Evolutionary conservation across 2,888 invertebrate genomes (phyloP), one percentile per base, ranked within the genome.

Genomic region (Romanomermis culicivorax): DNA sequence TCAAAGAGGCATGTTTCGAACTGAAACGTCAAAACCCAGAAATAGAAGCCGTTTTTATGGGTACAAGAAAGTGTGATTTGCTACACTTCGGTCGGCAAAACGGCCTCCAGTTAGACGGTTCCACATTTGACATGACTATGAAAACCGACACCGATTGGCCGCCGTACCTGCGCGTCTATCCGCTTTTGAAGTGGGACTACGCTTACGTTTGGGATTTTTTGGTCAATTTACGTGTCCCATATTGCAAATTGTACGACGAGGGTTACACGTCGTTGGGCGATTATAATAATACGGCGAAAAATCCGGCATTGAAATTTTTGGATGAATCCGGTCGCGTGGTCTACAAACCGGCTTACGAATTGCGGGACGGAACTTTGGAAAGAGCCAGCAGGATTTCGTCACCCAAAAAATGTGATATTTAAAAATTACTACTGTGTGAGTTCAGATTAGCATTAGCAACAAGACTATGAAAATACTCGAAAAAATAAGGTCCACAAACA

Each of bases 191-290:
- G 63, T 95, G 93, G 93, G 77, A 77, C 11, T 93, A 88, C 69
- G 77, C 78, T 27, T 82, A 91, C 65, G 79, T 97, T 57, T 97
- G 97, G 97, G 76, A 78, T 55, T 89, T 88, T 66, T 76, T 95
- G 2, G 71, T 83, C 25, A 74, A 77, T 47, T 76, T 82, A 53
- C 75, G 79, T 57, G 79, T 95, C 55, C 84, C 88, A 25, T 97
- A 93, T 68, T 97, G 95, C 69, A 74, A 76, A 36, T 75, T 97
- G 0, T 97, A 97, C 69, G 83, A 93, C 68, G 71, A 76, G 67
- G 95, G 95, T 74, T 85, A 74, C 73, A 88, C 89, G 0, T 91
- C 89, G 29, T 75, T 91, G 62, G 91, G 88, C 52, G 81, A 81
- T 67, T 76, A 77, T 57, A 74, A 77, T 43, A 85, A 86, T 69